Evolutionary conservation across 2,797 vertebrate species (phyloP).

Genomic region (Limosa lapponica): DNA sequence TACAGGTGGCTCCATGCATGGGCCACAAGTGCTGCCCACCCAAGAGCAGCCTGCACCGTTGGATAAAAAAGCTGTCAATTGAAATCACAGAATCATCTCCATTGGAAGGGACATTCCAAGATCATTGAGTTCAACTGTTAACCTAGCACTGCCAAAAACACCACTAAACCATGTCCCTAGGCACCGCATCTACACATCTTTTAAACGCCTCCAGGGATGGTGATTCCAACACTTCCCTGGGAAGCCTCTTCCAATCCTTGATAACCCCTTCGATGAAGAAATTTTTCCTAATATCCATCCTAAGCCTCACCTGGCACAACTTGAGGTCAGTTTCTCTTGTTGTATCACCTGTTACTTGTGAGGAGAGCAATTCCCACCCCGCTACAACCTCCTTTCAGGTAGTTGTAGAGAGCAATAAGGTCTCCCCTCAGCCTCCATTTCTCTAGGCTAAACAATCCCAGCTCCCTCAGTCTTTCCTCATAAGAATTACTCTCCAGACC

Average conservation of each 20-base stretch:
- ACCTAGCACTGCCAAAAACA: not conserved
- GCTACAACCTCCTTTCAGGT: not conserved
- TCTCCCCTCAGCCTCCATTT: not conserved
- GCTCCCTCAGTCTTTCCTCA: not conserved
- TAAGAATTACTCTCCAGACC: not conserved
- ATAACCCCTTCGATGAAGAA: not conserved
- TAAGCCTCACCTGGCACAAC: not conserved
- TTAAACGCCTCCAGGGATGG: not conserved
- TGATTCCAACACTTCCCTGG: not conserved
- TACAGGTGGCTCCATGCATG: fast-evolving
- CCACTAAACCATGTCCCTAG: not conserved
- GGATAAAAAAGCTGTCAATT: fast-evolving
- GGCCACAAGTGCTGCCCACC: fast-evolving
- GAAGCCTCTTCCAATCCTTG: not conserved
- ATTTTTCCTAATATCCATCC: not conserved
- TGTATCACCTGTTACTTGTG: not conserved
- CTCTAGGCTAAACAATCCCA: not conserved
- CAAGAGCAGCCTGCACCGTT: fast-evolving
- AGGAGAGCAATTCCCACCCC: not conserved
- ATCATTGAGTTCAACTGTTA: not conserved
- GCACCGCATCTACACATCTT: not conserved
- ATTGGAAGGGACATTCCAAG: not conserved
- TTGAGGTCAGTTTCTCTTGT: not conserved
- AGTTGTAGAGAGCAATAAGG: not conserved
- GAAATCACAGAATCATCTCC: not conserved